phyloP scores from a whole-genome alignment of 2,113 vertebrate species.

The Hassar affinis region DNA sequence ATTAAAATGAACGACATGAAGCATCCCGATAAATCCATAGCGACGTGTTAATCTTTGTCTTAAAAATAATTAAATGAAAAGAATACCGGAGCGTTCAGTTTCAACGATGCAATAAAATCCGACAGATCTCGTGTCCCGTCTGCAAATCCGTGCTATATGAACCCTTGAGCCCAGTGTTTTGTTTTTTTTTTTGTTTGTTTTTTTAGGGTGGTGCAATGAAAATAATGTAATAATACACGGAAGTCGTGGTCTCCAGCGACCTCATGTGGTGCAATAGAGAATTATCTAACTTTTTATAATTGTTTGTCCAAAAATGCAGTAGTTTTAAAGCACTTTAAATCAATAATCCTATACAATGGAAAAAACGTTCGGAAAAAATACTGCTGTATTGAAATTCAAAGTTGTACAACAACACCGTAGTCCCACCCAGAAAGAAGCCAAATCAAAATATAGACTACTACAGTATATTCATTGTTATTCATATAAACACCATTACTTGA shows the following conservation, averaged over 20 bases:
- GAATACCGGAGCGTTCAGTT: background rate
- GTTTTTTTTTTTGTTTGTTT: background rate
- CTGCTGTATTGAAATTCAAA: background rate
- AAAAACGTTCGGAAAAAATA: background rate
- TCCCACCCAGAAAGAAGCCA: background rate
- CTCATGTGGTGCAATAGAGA: constrained; percentile 50
- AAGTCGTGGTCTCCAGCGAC: constrained; percentile 66
- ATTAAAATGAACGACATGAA: constrained; percentile 21
- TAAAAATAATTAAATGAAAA: background rate
- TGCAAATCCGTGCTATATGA: background rate
- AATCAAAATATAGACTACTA: background rate
- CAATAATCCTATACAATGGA: no score
- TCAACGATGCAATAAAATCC: background rate
- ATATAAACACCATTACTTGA: background rate
- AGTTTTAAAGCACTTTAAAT: background rate
- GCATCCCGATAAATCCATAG: background rate
- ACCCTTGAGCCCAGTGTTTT: no score
- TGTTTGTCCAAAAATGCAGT: background rate
- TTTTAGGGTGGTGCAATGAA: constrained; percentile 19
- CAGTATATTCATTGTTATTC: background rate
- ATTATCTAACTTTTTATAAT: background rate
- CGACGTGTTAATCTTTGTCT: background rate
- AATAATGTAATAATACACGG: no score
- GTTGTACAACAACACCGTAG: background rate
- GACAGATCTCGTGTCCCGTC: background rate